Evolutionary conservation across 2,888 invertebrate species (phyloP).

Genomic region (Galerucella pusilla): DNA sequence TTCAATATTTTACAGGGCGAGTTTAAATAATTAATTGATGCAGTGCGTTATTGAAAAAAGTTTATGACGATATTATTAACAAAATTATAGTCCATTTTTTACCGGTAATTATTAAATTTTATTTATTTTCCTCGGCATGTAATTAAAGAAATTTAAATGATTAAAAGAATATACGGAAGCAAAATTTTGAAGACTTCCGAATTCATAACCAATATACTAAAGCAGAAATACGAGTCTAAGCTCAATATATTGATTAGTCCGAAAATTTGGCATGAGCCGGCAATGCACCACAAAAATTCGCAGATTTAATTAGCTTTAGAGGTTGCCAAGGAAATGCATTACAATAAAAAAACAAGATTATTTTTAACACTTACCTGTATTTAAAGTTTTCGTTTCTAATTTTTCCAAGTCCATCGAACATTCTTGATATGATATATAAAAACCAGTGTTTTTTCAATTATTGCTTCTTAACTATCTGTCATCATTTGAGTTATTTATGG

Average conservation of each 20-base stretch:
- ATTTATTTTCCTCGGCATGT: too few relatives aligned
- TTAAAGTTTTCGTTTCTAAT: constrained; percentile 35
- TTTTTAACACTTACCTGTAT: constrained; percentile 35
- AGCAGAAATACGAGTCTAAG: constrained; percentile 29
- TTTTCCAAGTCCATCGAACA: constrained; percentile 35
- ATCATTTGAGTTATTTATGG: constrained; percentile 21
- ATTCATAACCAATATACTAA: constrained; percentile 6
- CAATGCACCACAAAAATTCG: constrained; percentile 36
- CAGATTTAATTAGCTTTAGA: constrained; percentile 13
- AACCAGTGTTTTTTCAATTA: constrained; percentile 14
- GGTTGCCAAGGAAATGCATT: constrained; percentile 10
- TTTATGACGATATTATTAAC: not conserved
- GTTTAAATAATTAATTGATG: not conserved
- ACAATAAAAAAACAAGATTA: constrained; percentile 1
- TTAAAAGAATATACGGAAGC: not conserved
- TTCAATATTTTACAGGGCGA: not conserved
- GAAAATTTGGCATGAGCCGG: constrained; percentile 36
- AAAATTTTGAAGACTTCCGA: not conserved
- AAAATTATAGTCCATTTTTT: not conserved
- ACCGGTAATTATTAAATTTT: not conserved
- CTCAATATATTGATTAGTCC: constrained; percentile 43
- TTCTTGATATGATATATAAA: constrained; percentile 28
- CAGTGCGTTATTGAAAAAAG: not conserved
- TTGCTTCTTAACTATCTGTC: constrained; percentile 23
- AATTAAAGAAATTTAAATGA: not conserved